These are phyloP conservation scores for Andrena chrysosceles DNA, from an alignment of 2,888 invertebrate species.

Conservation along the genomic window DNA sequence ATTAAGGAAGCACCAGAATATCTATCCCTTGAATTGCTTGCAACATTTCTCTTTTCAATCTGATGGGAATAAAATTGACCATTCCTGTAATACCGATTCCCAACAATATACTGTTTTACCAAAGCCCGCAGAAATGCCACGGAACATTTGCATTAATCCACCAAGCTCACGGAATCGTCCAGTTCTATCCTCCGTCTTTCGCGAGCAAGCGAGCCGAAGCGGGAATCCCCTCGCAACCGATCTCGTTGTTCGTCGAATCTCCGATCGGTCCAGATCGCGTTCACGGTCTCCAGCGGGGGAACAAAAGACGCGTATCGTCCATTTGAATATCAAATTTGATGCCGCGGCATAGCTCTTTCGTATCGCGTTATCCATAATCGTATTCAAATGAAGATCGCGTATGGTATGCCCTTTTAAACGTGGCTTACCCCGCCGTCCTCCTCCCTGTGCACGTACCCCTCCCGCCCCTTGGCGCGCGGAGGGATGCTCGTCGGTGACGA, in stretches of 20 bases:
- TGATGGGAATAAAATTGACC: neutral
- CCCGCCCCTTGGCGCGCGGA: neutral
- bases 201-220: neutral
- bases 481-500: conserved; percentile 71
- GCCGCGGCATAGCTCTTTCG: conserved; percentile 67
- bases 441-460: conserved; percentile 38
- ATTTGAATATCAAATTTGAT: conserved; percentile 85
- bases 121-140: neutral
- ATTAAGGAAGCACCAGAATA: too few relatives aligned
- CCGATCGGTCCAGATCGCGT: conserved; percentile 76
- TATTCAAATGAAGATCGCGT: conserved; percentile 84
- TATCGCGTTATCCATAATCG: conserved; percentile 84
- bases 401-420: conserved; percentile 81
- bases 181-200: neutral
- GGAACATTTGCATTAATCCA: neutral
- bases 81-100: too few relatives aligned
- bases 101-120: too few relatives aligned
- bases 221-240: neutral
- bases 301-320: conserved; percentile 79
- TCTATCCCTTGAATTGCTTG: neutral
- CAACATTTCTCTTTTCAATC: neutral
- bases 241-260: conserved; percentile 41
- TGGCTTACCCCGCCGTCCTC: conserved; percentile 72
- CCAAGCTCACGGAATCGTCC: neutral
- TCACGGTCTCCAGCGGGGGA: conserved; percentile 73